Evolutionary conservation across 2,113 vertebrate species (phyloP), one percentile per base, ranked within the genome.

Genomic region (Chascanopsetta lugubris): DNA sequence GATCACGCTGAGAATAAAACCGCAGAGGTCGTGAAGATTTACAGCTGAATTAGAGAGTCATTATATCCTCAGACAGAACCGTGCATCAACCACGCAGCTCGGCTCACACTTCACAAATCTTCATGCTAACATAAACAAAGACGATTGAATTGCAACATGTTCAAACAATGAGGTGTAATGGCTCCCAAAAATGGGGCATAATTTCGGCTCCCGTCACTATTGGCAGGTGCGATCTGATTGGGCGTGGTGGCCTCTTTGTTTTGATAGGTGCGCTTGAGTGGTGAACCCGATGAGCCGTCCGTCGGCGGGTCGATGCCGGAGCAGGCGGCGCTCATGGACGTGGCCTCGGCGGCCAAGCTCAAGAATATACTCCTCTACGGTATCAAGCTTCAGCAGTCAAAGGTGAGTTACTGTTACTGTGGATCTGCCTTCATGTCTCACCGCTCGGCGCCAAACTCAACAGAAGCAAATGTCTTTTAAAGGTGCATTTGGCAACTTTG

Each of bases 281-380:
- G 54, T 32, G n/a, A n/a, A n/a, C 51, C 64, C 5, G 87, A 82
- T 15, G 66, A 79, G 48, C 53, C 15, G 48, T 63, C 69, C 5
- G 6, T 74, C 75, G 72, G 61, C 13, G 45, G 63, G 34, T 61
- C 5, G 5, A 36, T 11, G 27, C 58, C 50, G 1, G 85, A 85
- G 60, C 72, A 77, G 12, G 63, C 30, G 10, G 61, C 82, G 15
- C 36, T 93, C 24, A 75, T 49, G 72, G 73, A 82, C 15, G 64
- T 92, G 47, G 84, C 92, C 26, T 73, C 81, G 0, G 61, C 74
- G 29, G 82, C 85, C 22, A 87, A 85, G 64, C 80, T 45, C 22
- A 40, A 20, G 45, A 92, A 93, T 49, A 60, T 92, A 67, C 87
- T 92, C 36, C 63, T 93, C 50, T 93, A 93, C 20, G 85, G 87